Evolutionary conservation across 1,140 invertebrate genomes (phyloP).

Genomic region (Glossosoma conforme): DNA sequence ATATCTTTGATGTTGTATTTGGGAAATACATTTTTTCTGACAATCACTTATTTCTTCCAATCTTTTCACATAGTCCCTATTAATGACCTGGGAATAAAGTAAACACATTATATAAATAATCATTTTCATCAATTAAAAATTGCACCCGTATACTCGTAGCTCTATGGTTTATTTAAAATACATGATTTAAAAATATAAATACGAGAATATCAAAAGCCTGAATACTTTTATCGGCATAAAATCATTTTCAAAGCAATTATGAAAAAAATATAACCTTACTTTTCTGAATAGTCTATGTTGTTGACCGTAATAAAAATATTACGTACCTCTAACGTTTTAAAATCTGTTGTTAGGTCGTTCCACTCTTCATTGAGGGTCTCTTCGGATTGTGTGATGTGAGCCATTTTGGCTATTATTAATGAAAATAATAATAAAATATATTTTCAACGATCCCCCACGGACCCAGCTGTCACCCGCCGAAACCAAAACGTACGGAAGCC

Average conservation of each 20-base stretch:
- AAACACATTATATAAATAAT: constrained; percentile 8
- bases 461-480: constrained; percentile 9
- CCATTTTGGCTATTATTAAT: constrained; percentile 37
- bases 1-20: constrained; percentile 85
- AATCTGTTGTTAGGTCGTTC: constrained; percentile 72
- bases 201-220: neutral
- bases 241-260: neutral
- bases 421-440: neutral
- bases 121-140: neutral
- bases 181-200: neutral
- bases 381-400: too few species aligned
- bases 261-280: constrained; percentile 18
- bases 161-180: neutral
- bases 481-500: constrained; percentile 1
- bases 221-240: neutral
- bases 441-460: neutral
- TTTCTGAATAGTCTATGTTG: neutral
- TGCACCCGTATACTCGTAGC: neutral
- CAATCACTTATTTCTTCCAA: constrained; percentile 76
- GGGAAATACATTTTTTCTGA: constrained; percentile 84
- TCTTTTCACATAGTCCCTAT: constrained; percentile 78
- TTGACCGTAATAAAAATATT: neutral
- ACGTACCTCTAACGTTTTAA: constrained; percentile 67
- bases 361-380: constrained; percentile 71
- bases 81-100: constrained; percentile 58